A percentile compares a stretch with the other conserved stretches of the same genome.
Evolutionary conservation across 2,888 invertebrate species (phyloP).

Genomic region (Eudasyphora cyanicolor): DNA sequence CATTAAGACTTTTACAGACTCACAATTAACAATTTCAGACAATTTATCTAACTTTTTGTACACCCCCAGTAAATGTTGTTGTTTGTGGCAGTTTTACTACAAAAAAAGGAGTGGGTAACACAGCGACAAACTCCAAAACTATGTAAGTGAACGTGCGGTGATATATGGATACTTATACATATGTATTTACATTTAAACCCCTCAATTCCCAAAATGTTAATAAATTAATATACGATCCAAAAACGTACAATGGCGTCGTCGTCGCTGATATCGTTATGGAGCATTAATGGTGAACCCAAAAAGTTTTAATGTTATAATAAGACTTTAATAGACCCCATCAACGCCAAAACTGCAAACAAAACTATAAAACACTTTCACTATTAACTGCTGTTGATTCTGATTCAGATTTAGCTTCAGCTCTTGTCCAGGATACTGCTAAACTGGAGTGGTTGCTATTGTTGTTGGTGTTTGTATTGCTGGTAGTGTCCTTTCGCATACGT

Average conservation of each 20-base stretch:
- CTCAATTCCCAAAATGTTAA: constrained; percentile 57
- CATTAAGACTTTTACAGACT: constrained; percentile 18
- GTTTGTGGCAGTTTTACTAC: background rate
- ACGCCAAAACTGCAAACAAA: constrained; percentile 45
- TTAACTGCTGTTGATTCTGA: background rate
- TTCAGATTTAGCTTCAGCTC: background rate
- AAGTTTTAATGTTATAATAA: constrained; percentile 61
- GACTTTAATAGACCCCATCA: constrained; percentile 62
- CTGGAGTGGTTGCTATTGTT: background rate
- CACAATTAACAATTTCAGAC: constrained; percentile 30
- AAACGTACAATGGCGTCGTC: background rate
- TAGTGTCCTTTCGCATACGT: constrained; percentile 1
- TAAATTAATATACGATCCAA: constrained; percentile 48
- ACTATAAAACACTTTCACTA: constrained; percentile 61
- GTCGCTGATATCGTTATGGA: background rate
- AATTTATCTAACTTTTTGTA: constrained; percentile 20
- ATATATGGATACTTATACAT: too few species aligned
- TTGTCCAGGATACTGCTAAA: too few species aligned
- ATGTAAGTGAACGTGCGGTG: too few species aligned
- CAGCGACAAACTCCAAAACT: constrained; percentile 11
- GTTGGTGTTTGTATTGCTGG: background rate
- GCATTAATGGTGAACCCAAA: constrained; percentile 59
- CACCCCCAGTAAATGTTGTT: background rate
- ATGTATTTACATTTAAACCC: constrained; percentile 28
- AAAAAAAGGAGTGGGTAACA: too few species aligned